phyloP scores from a whole-genome alignment of 2,797 vertebrate species.

The Clarias platycephalus region DNA sequence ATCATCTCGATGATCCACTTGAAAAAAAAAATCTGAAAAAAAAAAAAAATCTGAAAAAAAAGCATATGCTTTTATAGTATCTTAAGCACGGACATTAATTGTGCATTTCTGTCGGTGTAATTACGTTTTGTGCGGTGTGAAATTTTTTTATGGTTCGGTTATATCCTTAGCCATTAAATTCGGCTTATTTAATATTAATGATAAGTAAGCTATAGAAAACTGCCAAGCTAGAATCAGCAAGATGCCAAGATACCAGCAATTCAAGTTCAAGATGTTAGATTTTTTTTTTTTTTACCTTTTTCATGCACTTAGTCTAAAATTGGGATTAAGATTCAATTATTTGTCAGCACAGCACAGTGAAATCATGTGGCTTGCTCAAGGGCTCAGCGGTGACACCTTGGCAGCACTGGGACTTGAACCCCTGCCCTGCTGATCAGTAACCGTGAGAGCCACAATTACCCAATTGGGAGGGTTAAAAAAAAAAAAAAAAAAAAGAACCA shows the following conservation, averaged over 20 bases:
- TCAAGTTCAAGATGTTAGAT: not conserved
- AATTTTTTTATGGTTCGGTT: slow-evolving; percentile 10
- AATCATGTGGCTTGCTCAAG: no score
- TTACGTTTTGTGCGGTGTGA: slow-evolving; percentile 22
- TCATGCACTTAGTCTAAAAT: not conserved
- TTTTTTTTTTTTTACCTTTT: not conserved
- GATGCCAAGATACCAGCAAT: not conserved
- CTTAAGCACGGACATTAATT: slow-evolving; percentile 15
- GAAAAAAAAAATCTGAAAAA: not conserved
- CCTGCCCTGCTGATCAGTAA: no score
- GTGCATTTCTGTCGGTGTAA: not conserved
- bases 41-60: no score
- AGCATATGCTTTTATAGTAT: not conserved
- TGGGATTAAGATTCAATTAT: no score
- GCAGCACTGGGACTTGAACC: no score
- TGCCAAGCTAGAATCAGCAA: slow-evolving; percentile 17
- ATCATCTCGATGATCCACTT: slow-evolving; percentile 1
- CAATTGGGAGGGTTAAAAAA: no score
- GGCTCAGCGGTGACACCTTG: no score
- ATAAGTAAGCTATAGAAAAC: slow-evolving; percentile 24
- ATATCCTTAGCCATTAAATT: slow-evolving; percentile 28
- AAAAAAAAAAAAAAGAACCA: not conserved
- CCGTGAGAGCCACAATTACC: no score
- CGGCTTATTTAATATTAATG: slow-evolving; percentile 21
- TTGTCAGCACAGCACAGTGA: no score